Evolutionary conservation across 2,797 vertebrate species (phyloP), one percentile per base, ranked within the genome.

Genomic region (Margarornis squamiger): DNA sequence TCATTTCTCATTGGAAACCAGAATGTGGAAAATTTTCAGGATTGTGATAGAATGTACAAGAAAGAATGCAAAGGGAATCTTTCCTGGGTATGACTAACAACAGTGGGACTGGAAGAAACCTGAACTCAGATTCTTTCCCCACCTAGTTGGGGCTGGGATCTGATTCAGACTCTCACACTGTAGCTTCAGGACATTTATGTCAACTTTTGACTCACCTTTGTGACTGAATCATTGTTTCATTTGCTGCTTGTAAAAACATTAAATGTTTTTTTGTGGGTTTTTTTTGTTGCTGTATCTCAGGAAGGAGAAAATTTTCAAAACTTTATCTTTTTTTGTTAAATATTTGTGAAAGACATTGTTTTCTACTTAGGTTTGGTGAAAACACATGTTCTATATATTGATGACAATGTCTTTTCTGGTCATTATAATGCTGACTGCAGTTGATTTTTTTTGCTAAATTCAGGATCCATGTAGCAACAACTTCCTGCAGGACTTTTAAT

Each of bases 1-100:
- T 67, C 2, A 15, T 38, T 80, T 84, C 52, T 84, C 34, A 48
- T 0, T 41, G 61, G n/a, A 78, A 86, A 49, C 27, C 72, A 32
- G 14, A 86, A 65, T 0, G 0, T 3, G 30, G 30, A 36, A 76
- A 55, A 27, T 1, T 12, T 49, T 67, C 49, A 54, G 34, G 22
- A 9, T 3, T 78, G 19, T n/a, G 6, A 12, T 51, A 29, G 22
- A 67, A 48, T 1, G 7, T 58, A 43, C 4, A 54, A 72, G 49
- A 58, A 6, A 4, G 2, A 72, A 88, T 22, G 49, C 24, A 57
- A 52, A 91, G n/a, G 12, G 14, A 22, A 23, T 72, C 8, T 5
- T 59, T 87, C 7, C n/a, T 86, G 1, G 1, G 22, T n/a, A 32
- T 12, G 9, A 7, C 29, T 48, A 23, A 48, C 10, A 22, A 11